Base-by-base conservation (phyloP, 2,888 invertebrate genomes). In the Cremastobaeus sp. region DNA sequence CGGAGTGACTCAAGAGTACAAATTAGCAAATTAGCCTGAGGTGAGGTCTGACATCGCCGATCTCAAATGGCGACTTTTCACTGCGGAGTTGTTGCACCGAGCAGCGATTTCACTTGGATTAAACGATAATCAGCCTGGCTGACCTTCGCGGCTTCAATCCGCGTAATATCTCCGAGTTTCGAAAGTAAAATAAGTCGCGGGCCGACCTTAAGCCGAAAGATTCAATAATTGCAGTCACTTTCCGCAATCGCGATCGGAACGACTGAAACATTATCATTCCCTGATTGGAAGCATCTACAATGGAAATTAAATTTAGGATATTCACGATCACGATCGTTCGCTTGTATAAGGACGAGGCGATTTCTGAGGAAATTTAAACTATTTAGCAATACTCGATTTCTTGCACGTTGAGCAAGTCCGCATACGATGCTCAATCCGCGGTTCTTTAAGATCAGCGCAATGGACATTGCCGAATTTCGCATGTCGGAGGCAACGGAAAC, bases 131-230 rank as follows among this genome's bases (percentile, higher is more conserved):
- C 72, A 66, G 72, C 34, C 30, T 14, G 8, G 72, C 17, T 73
- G 72, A 73, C 72, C 72, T 73, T 73, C 72, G 66, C 72, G 66
- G 72, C 48, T 66, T 73, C 55, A 60, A 73, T 73, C 72, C 72
- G 60, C 66, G 66, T 73, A 73, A 73, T 73, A 73, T 66, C 72
- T 66, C 14, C 9, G 12, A 72, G 72, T 66, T 72, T 72, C 66
- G 72, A 72, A 72, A 72, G 72, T 66, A 55, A 66, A 66, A 72
- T 66, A 72, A 66, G 47, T 34, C 54, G 57, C n/a, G 35, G 54
- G 5, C 25, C 52, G 65, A 60, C 34, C 48, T 66, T 55, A 55
- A 47, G 15, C 18, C 32, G 41, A 17, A 43, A 43, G 32, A 41
- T 57, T 34, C 20, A 21, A 21, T 11, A 2, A 14, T 21, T 8